Evolutionary conservation across 2,113 vertebrate species (phyloP).

Genomic region (Malurus cyaneus): DNA sequence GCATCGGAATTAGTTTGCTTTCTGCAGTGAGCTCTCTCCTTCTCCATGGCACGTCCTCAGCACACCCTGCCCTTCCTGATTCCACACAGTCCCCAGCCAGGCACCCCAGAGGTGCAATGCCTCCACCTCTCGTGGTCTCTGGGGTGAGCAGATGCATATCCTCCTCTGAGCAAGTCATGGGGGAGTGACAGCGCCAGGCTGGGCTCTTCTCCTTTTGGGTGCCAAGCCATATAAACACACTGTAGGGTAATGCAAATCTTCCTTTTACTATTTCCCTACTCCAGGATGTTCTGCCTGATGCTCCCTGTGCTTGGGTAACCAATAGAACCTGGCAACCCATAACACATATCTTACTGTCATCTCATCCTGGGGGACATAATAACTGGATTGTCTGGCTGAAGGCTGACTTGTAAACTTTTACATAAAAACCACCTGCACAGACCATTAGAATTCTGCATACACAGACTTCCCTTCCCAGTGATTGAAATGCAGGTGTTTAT

Average conservation of each 20-base stretch:
- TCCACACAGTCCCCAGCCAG: background rate
- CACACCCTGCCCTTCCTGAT: rapidly evolving
- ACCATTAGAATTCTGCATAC: background rate
- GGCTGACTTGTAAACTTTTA: background rate
- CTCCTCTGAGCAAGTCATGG: background rate
- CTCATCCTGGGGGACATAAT: background rate
- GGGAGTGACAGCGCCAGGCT: background rate
- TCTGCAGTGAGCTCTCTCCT: background rate
- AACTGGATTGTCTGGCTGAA: background rate
- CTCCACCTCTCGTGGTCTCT: rapidly evolving
- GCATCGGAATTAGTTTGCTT: background rate
- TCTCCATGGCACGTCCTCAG: background rate
- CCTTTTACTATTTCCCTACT: background rate
- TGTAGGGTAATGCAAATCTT: background rate
- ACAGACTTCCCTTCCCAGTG: background rate
- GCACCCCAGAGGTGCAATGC: background rate
- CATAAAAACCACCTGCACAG: background rate
- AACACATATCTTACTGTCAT: rapidly evolving
- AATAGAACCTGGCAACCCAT: rapidly evolving
- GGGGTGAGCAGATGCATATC: background rate
- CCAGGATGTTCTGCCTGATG: background rate
- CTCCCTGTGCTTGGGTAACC: background rate
- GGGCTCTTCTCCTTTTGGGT: background rate
- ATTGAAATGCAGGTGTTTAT: constrained; percentile 10
- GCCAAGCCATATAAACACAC: background rate